These are phyloP conservation scores for Channallabes apus DNA, from an alignment of 2,797 vertebrate species.

Conservation along the genomic window DNA sequence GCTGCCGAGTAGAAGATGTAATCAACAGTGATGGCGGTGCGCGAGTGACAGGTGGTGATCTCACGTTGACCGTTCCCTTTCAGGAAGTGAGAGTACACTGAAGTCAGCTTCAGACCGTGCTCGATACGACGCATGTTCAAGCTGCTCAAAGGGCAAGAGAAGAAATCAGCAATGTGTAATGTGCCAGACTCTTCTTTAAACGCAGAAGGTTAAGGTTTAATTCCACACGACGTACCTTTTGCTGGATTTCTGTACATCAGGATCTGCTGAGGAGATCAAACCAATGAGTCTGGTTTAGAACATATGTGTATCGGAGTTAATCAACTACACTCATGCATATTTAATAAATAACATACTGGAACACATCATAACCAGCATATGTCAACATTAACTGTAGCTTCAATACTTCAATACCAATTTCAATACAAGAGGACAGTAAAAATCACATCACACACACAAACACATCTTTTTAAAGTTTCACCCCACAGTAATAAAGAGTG, in stretches of 20 bases:
- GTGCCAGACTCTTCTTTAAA: background rate
- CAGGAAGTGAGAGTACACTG: slow-evolving; percentile 84
- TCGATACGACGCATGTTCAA: slow-evolving; percentile 70
- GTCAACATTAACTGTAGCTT: background rate
- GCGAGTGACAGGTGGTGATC: slow-evolving; percentile 91
- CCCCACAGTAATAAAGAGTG: background rate
- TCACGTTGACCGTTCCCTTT: slow-evolving; percentile 79
- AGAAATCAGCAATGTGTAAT: background rate
- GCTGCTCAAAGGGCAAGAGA: slow-evolving; percentile 20
- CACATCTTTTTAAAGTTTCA: background rate
- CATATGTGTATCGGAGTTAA: background rate
- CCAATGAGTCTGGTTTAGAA: background rate
- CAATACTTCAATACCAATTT: background rate
- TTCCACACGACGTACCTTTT: slow-evolving; percentile 30
- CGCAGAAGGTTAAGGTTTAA: background rate
- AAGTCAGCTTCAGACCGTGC: slow-evolving; percentile 84
- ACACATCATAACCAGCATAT: background rate
- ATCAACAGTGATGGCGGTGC: slow-evolving; percentile 88
- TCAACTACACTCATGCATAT: background rate
- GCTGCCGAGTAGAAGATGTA: slow-evolving; percentile 90
- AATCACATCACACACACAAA: background rate
- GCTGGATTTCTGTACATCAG: background rate
- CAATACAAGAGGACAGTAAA: background rate
- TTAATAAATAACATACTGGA: background rate
- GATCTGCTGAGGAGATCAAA: background rate